Percentiles rank a stretch among this genome's conserved stretches.
Conservation (phyloP, 2,888 invertebrate species). For the Eudemis profundana region DNA sequence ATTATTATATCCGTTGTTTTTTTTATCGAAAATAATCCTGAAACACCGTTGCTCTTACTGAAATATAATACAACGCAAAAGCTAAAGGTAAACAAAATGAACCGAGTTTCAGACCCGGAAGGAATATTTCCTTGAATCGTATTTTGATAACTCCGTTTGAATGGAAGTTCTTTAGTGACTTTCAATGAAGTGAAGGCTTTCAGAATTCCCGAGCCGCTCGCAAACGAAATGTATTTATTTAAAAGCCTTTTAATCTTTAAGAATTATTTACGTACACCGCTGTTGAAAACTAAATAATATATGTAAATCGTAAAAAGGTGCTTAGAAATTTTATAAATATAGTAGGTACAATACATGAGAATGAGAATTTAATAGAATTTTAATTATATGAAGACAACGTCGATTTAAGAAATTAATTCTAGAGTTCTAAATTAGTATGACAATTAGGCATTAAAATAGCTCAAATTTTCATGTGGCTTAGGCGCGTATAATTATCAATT, state of each 20-base stretch:
- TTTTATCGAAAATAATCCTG: not conserved
- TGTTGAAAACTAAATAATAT: not conserved
- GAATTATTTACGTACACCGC: not conserved
- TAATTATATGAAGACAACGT: too few relatives aligned
- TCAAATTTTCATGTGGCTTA: too few relatives aligned
- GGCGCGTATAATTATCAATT: too few relatives aligned
- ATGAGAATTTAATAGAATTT: too few relatives aligned
- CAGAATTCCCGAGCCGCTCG: conserved; percentile 7
- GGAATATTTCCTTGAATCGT: conserved; percentile 22
- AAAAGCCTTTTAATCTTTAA: conserved; percentile 17
- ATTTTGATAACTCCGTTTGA: conserved; percentile 31
- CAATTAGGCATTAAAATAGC: too few relatives aligned
- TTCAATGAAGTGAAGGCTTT: conserved; percentile 28
- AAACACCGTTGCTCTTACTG: not conserved
- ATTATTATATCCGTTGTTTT: too few relatives aligned
- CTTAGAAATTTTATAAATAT: not conserved
- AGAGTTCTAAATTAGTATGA: too few relatives aligned
- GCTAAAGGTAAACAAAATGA: conserved; percentile 13
- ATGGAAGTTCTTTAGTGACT: conserved; percentile 26
- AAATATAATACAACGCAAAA: conserved; percentile 6
- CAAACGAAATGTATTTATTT: conserved; percentile 28
- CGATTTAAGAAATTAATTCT: too few relatives aligned
- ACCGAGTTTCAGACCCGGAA: not conserved
- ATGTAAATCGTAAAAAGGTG: not conserved
- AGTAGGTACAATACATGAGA: too few relatives aligned